Evolutionary conservation across 1,140 invertebrate genomes (phyloP).

Genomic region (Belonocnema kinseyi): DNA sequence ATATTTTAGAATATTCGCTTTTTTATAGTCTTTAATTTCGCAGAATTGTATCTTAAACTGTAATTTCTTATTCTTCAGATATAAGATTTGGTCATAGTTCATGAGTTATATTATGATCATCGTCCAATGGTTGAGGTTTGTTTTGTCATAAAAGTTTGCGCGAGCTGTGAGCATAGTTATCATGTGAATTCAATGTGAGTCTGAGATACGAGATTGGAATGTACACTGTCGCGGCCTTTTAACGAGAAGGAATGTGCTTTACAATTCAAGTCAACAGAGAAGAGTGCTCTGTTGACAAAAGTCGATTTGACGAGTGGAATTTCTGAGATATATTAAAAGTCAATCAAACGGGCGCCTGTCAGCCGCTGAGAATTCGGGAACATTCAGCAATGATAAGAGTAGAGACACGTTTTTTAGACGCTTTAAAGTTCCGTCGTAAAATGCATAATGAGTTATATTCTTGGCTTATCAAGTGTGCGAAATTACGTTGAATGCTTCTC

Average conservation of each 20-base stretch:
- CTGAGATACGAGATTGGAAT: conserved; percentile 27
- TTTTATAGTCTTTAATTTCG: no score
- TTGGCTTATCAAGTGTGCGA: no score
- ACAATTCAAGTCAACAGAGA: neutral
- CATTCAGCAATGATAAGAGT: neutral
- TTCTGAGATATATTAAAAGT: neutral
- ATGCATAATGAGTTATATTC: no score
- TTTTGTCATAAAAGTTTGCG: neutral
- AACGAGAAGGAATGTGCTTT: conserved; percentile 12
- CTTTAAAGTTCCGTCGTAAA: no score
- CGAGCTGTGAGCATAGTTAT: neutral
- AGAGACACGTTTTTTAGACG: no score
- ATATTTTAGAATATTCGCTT: no score
- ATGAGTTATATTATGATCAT: conserved; percentile 36
- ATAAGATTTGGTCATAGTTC: conserved; percentile 33
- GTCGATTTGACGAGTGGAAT: neutral
- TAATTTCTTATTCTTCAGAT: conserved; percentile 26
- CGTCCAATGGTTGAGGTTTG: neutral
- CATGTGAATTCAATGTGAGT: conserved; percentile 13
- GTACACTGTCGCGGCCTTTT: neutral
- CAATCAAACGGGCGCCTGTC: neutral
- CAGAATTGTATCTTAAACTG: no score
- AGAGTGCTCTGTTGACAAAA: conserved; percentile 12
- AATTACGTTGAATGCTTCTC: no score
- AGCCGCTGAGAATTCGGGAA: neutral